Conservation (phyloP, 2,888 invertebrate species). For the Podabrus alpinus region DNA sequence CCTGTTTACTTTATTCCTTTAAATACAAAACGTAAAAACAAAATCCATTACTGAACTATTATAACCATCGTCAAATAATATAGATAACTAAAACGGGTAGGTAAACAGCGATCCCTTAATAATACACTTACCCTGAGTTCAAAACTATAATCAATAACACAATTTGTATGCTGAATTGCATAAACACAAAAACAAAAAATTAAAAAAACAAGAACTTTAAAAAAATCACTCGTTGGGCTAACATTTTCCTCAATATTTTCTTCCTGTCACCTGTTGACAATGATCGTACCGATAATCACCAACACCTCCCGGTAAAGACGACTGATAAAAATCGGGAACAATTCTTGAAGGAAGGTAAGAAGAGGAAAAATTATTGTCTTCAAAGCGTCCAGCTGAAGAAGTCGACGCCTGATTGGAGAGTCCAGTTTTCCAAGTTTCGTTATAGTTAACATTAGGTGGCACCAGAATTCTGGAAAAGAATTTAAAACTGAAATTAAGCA, state of each 20-base stretch:
- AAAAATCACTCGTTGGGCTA: neutral
- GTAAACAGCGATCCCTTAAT: neutral
- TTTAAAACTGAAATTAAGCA: neutral
- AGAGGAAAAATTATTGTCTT: conserved; percentile 3
- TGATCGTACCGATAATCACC: conserved; percentile 13
- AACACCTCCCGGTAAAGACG: neutral
- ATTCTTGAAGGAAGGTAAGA: conserved; percentile 3
- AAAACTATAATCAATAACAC: neutral
- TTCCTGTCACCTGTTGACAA: conserved; percentile 6
- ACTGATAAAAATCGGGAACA: conserved; percentile 6
- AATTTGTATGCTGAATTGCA: neutral
- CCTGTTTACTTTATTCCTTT: neutral
- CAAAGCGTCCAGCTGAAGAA: conserved; percentile 5
- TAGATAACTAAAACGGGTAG: neutral
- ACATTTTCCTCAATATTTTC: conserved; percentile 13
- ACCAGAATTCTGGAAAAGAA: conserved; percentile 15
- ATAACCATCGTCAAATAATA: neutral
- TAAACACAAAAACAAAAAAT: neutral
- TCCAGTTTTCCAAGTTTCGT: conserved; percentile 12
- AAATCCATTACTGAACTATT: neutral
- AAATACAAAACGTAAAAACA: neutral
- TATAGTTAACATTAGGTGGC: conserved; percentile 4
- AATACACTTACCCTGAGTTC: neutral
- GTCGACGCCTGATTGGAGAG: neutral
- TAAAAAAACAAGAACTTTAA: neutral